Percentiles rank a stretch among this genome's conserved stretches.
Conservation (phyloP, 30 jellyfish, hydroid and myxozoan genomes). For the Catostylus mosaicus region DNA sequence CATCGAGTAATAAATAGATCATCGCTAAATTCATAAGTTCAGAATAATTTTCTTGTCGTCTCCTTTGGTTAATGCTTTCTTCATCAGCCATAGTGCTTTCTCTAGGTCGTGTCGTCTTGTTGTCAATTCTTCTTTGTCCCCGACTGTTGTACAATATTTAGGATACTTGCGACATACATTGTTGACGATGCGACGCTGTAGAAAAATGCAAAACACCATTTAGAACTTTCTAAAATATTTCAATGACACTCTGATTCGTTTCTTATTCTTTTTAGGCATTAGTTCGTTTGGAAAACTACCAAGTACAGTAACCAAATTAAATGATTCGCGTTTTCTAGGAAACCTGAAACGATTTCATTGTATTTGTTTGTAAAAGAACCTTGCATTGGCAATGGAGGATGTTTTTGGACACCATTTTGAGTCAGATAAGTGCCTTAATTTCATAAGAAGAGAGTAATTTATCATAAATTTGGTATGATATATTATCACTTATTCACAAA, state of each 20-base stretch:
- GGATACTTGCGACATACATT: background rate
- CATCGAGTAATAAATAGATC: background rate
- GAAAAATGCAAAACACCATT: background rate
- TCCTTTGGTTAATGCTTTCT: background rate
- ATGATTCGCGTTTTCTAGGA: too few relatives aligned
- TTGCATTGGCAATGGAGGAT: too few relatives aligned
- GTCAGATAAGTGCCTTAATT: too few relatives aligned
- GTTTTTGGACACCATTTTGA: too few relatives aligned
- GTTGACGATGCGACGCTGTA: slow-evolving; percentile 2
- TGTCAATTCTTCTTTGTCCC: background rate
- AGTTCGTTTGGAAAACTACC: background rate
- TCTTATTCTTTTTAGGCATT: too few relatives aligned
- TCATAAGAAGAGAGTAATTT: too few relatives aligned
- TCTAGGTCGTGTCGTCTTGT: background rate
- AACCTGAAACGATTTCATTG: background rate
- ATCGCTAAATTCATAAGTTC: background rate
- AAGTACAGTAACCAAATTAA: background rate
- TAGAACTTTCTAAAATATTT: too few relatives aligned
- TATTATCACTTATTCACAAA: too few relatives aligned
- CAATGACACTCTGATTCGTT: too few relatives aligned
- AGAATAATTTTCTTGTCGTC: background rate
- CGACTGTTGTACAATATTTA: background rate
- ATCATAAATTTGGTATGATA: too few relatives aligned
- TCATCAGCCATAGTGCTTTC: background rate
- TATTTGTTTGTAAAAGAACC: too few relatives aligned